Conservation (phyloP, 2,797 vertebrate genomes). For the Bufotes viridis region DNA sequence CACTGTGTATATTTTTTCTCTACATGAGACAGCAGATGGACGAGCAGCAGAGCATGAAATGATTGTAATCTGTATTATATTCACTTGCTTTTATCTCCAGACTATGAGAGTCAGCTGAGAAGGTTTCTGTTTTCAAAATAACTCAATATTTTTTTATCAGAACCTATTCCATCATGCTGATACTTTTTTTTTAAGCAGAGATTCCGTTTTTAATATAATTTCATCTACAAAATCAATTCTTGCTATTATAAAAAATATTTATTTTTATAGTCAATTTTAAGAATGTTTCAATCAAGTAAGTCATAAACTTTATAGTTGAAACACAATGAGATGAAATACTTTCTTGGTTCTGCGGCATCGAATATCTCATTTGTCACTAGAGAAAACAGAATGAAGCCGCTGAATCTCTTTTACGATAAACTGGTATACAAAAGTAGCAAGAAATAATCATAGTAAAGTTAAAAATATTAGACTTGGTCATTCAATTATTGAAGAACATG, state of each 20-base stretch:
- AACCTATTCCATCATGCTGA: neutral
- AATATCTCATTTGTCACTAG: neutral
- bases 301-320: neutral
- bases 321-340: neutral
- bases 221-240: slow-evolving; percentile 28
- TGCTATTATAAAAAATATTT: neutral
- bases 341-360: neutral
- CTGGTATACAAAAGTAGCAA: neutral
- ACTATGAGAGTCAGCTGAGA: neutral
- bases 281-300: slow-evolving; percentile 4
- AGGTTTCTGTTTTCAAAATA: slow-evolving; percentile 41
- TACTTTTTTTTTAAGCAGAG: neutral
- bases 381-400: neutral
- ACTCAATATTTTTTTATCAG: slow-evolving; percentile 32
- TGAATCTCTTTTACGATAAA: neutral
- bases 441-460: neutral
- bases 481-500: too few species aligned
- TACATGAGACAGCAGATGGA: slow-evolving; percentile 48
- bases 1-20: slow-evolving; percentile 29
- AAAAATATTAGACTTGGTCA: neutral
- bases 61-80: slow-evolving; percentile 51
- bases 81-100: slow-evolving; percentile 50
- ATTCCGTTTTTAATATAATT: slow-evolving; percentile 9
- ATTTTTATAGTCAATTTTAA: neutral
- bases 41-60: slow-evolving; percentile 28